A percentile compares a stretch with the other conserved stretches of the same genome.
These are phyloP conservation scores for Xestia ashworthii DNA, from an alignment of 2,888 invertebrate genomes.

Conservation along the genomic window DNA sequence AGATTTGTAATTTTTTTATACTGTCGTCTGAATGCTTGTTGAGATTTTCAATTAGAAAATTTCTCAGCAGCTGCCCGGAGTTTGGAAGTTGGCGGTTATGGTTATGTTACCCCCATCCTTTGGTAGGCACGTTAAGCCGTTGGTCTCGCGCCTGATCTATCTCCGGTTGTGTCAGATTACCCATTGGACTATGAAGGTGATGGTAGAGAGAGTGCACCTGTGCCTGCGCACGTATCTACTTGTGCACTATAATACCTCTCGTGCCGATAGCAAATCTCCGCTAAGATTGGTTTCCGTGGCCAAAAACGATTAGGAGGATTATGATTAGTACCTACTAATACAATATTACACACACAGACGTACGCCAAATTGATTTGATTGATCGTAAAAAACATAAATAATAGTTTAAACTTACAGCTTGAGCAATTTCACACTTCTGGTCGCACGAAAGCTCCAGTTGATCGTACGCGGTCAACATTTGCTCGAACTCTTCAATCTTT, in stretches of 20 bases:
- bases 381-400: background rate
- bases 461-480: slow-evolving; percentile 84
- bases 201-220: background rate
- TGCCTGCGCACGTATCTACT: background rate
- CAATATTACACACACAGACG: background rate
- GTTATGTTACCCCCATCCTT: background rate
- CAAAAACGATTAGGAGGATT: background rate
- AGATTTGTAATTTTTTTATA: too few relatives aligned
- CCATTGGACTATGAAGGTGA: background rate
- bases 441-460: slow-evolving; percentile 84
- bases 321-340: background rate
- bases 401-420: slow-evolving; percentile 78
- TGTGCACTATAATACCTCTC: background rate
- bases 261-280: background rate
- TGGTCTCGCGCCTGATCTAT: background rate
- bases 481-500: slow-evolving; percentile 87
- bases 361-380: background rate
- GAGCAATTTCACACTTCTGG: slow-evolving; percentile 85
- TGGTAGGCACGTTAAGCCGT: background rate
- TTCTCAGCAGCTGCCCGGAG: background rate
- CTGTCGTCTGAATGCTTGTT: too few relatives aligned
- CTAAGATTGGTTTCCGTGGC: background rate
- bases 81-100: background rate
- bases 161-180: background rate
- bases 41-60: background rate